phyloP scores from a whole-genome alignment of 2,797 vertebrate genomes.

The Tokudaia tokunoshimensis region DNA sequence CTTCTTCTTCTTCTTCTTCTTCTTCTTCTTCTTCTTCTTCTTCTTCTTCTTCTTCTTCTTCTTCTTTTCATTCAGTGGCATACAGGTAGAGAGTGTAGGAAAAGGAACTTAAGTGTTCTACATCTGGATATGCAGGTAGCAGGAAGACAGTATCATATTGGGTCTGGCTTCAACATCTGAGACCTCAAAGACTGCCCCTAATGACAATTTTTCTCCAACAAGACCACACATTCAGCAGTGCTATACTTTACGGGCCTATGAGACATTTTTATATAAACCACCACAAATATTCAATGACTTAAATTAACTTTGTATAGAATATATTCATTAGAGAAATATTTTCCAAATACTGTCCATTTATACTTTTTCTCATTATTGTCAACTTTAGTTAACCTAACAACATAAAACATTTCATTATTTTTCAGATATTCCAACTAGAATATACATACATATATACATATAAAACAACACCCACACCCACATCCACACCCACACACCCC shows the following conservation, averaged over 20 bases:
- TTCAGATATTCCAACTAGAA: background rate
- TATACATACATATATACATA: background rate
- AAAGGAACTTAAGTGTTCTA: background rate
- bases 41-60: too few relatives aligned
- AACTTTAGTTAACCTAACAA: background rate
- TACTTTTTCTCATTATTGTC: background rate
- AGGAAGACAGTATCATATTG: background rate
- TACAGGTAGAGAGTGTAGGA: background rate
- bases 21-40: too few relatives aligned
- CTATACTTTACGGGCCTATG: background rate
- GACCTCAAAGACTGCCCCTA: background rate
- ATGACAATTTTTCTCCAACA: background rate
- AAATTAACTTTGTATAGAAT: background rate
- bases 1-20: too few relatives aligned
- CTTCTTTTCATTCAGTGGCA: background rate
- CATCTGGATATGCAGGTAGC: background rate
- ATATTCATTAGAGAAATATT: background rate
- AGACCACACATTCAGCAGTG: background rate
- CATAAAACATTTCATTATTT: background rate
- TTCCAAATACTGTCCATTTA: background rate
- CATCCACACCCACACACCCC: too few relatives aligned
- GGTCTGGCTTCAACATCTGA: background rate
- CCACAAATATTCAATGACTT: background rate
- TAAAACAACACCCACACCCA: too few relatives aligned
- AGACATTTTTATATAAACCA: background rate